These are phyloP conservation scores for Laodelphax striatellus DNA, from an alignment of 1,140 invertebrate species.

Conservation along the genomic window DNA sequence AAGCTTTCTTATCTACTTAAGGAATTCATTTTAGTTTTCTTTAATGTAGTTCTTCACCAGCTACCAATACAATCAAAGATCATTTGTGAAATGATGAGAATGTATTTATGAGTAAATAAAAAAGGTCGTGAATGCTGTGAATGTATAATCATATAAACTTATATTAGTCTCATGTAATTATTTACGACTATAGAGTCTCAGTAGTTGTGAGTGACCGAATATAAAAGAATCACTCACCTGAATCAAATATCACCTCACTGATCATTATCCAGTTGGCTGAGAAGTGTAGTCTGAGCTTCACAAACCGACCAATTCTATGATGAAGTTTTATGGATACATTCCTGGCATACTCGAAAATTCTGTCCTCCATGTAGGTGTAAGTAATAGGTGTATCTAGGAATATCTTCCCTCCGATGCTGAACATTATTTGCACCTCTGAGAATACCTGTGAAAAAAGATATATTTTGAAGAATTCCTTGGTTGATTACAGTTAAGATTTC, in stretches of 20 bases:
- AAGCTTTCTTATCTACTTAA: too few relatives aligned
- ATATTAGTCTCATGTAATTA: too few relatives aligned
- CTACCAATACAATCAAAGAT: too few relatives aligned
- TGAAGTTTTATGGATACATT: conserved; percentile 76
- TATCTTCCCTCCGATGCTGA: conserved; percentile 68
- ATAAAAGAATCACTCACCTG: conserved; percentile 44
- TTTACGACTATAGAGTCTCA: too few relatives aligned
- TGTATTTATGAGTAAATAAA: too few relatives aligned
- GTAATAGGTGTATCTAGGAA: conserved; percentile 62
- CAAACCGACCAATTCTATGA: conserved; percentile 67
- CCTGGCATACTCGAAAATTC: conserved; percentile 66
- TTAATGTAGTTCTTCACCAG: too few relatives aligned
- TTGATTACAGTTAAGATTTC: too few relatives aligned
- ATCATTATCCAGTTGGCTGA: conserved; percentile 80
- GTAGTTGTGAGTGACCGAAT: too few relatives aligned
- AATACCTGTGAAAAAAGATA: conserved; percentile 46
- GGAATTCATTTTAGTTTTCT: too few relatives aligned
- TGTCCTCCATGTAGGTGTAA: conserved; percentile 64
- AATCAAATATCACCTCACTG: conserved; percentile 75
- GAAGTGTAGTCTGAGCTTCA: conserved; percentile 70
- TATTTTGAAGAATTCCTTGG: neutral
- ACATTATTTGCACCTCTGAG: conserved; percentile 61
- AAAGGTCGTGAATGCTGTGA: too few relatives aligned
- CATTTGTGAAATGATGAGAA: too few relatives aligned
- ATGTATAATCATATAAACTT: too few relatives aligned